A percentile compares a stretch with the other conserved stretches of the same genome.
These are phyloP conservation scores for Plestiodon gilberti DNA, from an alignment of 2,113 vertebrate species.

Conservation along the genomic window DNA sequence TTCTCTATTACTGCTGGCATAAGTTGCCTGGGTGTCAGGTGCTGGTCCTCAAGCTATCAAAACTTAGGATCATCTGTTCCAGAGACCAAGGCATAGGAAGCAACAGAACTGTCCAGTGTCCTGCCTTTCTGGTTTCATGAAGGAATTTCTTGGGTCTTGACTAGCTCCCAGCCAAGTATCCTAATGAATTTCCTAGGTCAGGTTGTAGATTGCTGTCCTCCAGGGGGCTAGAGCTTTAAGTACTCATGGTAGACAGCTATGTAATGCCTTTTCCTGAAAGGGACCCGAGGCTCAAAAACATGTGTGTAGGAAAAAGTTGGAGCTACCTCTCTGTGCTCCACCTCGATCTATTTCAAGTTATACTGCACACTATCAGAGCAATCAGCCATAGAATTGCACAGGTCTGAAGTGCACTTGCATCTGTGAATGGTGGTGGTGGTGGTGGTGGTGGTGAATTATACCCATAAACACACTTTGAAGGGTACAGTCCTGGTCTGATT, in stretches of 20 bases:
- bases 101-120: not conserved
- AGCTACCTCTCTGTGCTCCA: not conserved
- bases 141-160: not conserved
- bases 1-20: not conserved
- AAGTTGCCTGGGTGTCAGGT: not conserved
- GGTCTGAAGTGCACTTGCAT: not conserved
- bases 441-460: not conserved
- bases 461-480: not conserved
- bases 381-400: not conserved
- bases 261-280: not conserved
- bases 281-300: not conserved
- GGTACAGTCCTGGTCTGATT: not conserved
- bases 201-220: not conserved
- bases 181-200: not conserved
- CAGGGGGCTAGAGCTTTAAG: too few species aligned
- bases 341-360: not conserved
- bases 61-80: not conserved
- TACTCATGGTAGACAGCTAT: not conserved
- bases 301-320: not conserved
- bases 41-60: not conserved
- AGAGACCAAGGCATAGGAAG: not conserved
- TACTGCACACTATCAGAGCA: not conserved
- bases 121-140: not conserved
- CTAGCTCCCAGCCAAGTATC: not conserved
- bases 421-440: not conserved